Evolutionary conservation across 2,797 vertebrate genomes (phyloP).

Genomic region (Pangasius sanitwongsei): DNA sequence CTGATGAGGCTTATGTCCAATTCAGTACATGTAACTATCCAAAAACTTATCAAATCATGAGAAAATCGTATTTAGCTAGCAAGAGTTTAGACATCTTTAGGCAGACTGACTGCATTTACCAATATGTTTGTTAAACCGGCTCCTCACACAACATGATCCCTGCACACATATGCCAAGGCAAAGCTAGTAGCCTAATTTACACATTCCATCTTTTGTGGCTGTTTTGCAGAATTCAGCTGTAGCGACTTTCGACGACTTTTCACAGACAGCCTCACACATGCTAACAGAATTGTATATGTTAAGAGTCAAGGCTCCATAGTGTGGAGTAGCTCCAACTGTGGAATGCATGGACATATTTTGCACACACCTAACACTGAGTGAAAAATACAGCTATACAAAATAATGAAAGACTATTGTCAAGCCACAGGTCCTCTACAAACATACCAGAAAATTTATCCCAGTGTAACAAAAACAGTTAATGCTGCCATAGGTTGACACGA

Average conservation of each 20-base stretch:
- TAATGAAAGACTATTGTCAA: not conserved
- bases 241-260: not conserved
- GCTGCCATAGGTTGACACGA: not conserved
- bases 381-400: constrained; percentile 1
- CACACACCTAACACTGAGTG: not conserved
- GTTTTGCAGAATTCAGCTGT: not conserved
- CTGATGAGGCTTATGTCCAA: too few relatives aligned
- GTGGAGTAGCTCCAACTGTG: not conserved
- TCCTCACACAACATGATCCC: not conserved
- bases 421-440: not conserved
- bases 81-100: too few relatives aligned
- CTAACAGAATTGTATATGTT: not conserved
- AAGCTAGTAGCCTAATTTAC: not conserved
- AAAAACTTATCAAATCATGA: too few relatives aligned
- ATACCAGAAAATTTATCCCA: constrained; percentile 9
- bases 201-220: not conserved
- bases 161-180: not conserved
- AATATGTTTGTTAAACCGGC: not conserved
- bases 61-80: too few relatives aligned
- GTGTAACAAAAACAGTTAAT: constrained; percentile 3
- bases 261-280: not conserved
- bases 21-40: too few relatives aligned
- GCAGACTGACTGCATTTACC: not conserved
- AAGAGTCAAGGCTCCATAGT: not conserved
- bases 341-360: constrained; percentile 2